Evolutionary conservation across 2,113 vertebrate genomes (phyloP).

Genomic region (Scatophagus argus): DNA sequence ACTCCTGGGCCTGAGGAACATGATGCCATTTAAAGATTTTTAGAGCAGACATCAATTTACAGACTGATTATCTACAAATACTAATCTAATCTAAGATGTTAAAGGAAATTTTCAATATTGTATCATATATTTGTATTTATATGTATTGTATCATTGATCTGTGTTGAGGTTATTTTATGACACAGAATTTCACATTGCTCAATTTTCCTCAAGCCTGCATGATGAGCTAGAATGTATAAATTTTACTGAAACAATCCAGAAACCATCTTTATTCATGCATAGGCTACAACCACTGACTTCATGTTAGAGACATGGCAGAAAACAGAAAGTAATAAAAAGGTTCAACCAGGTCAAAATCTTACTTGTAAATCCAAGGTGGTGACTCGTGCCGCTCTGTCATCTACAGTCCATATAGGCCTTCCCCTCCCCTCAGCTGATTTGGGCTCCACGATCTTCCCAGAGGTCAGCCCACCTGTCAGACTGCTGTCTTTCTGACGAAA

Average conservation of each 20-base stretch:
- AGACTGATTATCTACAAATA: background rate
- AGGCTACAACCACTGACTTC: background rate
- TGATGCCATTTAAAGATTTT: constrained; percentile 6
- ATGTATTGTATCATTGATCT: too few relatives aligned
- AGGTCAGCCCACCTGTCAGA: constrained; percentile 78
- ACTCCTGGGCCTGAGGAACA: constrained; percentile 88
- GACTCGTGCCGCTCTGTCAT: constrained; percentile 86
- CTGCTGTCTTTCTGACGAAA: constrained; percentile 83
- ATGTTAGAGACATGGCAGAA: background rate
- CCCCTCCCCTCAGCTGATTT: constrained; percentile 87
- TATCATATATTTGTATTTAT: too few relatives aligned
- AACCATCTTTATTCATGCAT: background rate
- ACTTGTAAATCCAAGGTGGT: constrained; percentile 91
- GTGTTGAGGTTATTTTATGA: too few relatives aligned
- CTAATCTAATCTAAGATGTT: background rate
- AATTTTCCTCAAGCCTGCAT: background rate
- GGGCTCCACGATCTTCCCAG: constrained; percentile 81
- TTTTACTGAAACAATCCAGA: background rate
- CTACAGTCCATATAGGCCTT: constrained; percentile 90
- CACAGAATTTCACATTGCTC: background rate
- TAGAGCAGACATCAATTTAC: background rate
- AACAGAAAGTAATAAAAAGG: background rate
- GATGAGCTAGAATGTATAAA: background rate
- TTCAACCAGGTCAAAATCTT: constrained; percentile 26
- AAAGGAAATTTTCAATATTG: background rate